Conservation (phyloP, 2,113 vertebrate species). For the Mustela nigripes region DNA sequence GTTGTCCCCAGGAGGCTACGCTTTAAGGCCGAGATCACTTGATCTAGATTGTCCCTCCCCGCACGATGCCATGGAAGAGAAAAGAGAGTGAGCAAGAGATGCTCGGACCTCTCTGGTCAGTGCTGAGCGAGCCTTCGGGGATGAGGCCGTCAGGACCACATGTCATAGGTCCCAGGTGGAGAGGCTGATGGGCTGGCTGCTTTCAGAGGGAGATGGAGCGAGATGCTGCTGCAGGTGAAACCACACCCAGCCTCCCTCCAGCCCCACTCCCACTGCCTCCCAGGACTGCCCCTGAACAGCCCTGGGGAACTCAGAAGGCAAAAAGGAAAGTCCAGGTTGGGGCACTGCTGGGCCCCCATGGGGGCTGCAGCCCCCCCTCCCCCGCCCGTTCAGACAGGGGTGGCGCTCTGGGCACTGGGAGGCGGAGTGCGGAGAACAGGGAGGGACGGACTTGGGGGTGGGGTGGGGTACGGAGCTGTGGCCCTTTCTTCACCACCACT, state of each 20-base stretch:
- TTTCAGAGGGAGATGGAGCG: background rate
- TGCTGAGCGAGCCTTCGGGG: background rate
- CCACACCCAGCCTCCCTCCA: background rate
- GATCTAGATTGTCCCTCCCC: background rate
- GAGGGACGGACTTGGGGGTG: fast-evolving
- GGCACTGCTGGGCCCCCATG: fast-evolving
- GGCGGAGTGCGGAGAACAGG: background rate
- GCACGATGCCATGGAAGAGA: background rate
- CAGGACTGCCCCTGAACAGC: background rate
- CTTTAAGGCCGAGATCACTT: background rate
- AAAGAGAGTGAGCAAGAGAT: background rate
- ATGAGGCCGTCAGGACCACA: background rate
- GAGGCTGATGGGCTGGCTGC: background rate
- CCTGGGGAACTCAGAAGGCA: background rate
- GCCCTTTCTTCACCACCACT: background rate
- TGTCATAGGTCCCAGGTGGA: background rate
- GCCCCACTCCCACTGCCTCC: background rate
- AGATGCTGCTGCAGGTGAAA: background rate
- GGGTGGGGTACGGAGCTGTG: background rate
- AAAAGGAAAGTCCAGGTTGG: background rate
- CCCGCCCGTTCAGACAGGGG: background rate
- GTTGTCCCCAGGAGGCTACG: background rate
- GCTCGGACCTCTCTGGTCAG: background rate
- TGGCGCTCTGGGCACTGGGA: background rate
- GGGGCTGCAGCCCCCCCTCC: background rate